These are phyloP conservation scores for Parelbella ahira DNA, from an alignment of 2,888 invertebrate genomes.

Conservation along the genomic window DNA sequence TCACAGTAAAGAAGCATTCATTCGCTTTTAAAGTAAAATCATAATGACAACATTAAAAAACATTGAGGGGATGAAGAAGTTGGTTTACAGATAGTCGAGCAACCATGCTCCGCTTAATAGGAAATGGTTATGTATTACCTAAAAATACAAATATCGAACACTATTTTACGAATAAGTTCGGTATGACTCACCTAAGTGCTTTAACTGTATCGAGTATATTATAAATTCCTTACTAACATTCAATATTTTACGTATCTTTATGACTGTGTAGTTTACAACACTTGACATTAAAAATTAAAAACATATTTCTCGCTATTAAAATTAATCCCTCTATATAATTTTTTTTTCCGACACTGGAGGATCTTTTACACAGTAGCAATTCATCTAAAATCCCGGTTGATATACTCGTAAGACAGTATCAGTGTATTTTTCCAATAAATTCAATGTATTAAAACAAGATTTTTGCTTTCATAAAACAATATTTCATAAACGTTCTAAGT, in stretches of 20 bases:
- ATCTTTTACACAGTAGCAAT: too few relatives aligned
- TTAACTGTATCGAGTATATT: constrained; percentile 28
- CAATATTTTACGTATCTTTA: constrained; percentile 29
- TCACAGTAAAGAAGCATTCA: constrained; percentile 14
- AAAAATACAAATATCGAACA: constrained; percentile 18
- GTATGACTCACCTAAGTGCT: constrained; percentile 31
- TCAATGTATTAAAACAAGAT: too few relatives aligned
- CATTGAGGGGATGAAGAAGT: too few relatives aligned
- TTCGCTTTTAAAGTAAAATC: background rate
- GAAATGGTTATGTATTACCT: constrained; percentile 16
- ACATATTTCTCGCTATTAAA: too few relatives aligned
- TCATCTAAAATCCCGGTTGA: constrained; percentile 10
- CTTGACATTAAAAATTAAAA: constrained; percentile 8
- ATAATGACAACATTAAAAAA: background rate
- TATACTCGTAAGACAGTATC: too few relatives aligned
- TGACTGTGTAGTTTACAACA: constrained; percentile 22
- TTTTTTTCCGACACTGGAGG: too few relatives aligned
- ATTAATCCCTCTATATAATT: too few relatives aligned
- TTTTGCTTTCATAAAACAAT: too few relatives aligned
- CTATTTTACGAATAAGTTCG: constrained; percentile 21
- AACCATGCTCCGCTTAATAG: constrained; percentile 5
- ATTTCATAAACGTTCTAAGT: too few relatives aligned
- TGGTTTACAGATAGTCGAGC: too few relatives aligned
- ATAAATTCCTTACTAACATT: constrained; percentile 28
- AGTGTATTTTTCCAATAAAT: too few relatives aligned